Base-by-base conservation (phyloP, 2,888 invertebrate species). In the Diarsia rubi region DNA sequence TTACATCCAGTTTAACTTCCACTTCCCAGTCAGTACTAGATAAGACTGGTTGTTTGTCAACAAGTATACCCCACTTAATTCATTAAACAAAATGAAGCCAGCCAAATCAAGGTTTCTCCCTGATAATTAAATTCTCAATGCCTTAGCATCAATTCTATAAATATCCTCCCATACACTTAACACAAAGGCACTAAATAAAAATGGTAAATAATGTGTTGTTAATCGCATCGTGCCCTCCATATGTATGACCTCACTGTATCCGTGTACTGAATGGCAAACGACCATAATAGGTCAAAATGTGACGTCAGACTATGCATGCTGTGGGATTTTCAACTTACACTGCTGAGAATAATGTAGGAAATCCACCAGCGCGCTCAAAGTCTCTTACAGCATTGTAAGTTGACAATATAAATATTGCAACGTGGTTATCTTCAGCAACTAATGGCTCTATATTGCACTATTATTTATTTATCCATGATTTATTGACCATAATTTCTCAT, bases 241-340 rank as follows among this genome's bases (percentile, higher is more conserved):
- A 45, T 37, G 44, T 49, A 86, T 86, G 85, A 88, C 75, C 78
- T 82, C 87, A 88, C 66, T 62, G 62, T 16, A 78, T 83, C 85
- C 77, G 79, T 79, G 71, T 85, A 6, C 9, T 45, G 76, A 88
- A 88, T 87, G 81, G 65, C 78, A 78, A 85, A 52, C 60, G 19
- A 52, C 68, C 59, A 47, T 80, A 69, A 80, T 75, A 88, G 85
- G 88, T 84, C 78, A 82, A 19, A 47, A 21, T 27, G 54, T 86
- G 88, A 81, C 84, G 84, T 86, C 86, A 88, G 47, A 16, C 3
- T 24, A n/a, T 3, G 8, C n/a, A n/a, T 16, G 42, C n/a, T 62
- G n/a, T 1, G 14, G n/a, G n/a, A 62, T 42, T 42, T 42, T n/a
- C 14, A 42, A 42, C 42, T 6, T 62, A 1, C 3, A 2, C 1